A percentile compares a stretch with the other conserved stretches of the same genome.
Evolutionary conservation across 2,797 vertebrate species (phyloP).

Genomic region (Rhincodon typus): DNA sequence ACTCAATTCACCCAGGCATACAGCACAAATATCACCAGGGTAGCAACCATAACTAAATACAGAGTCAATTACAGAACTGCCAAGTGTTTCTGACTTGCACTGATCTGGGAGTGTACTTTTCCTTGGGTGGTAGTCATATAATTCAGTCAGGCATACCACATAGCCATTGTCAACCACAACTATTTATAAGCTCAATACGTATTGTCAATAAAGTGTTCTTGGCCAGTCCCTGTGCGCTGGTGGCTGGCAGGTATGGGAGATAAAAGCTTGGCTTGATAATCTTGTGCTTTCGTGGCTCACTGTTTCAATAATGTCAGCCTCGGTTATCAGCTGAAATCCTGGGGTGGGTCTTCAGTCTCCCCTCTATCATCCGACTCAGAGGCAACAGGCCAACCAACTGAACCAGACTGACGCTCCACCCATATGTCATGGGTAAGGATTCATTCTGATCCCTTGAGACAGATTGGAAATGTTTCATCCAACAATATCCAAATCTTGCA

Average conservation of each 20-base stretch:
- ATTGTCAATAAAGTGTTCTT: neutral
- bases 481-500: neutral
- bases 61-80: neutral
- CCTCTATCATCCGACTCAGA: neutral
- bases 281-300: neutral
- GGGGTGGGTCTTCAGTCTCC: neutral
- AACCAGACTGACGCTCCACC: neutral
- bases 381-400: neutral
- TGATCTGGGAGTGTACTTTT: neutral
- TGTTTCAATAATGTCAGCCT: neutral
- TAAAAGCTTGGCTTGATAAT: neutral
- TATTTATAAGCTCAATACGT: neutral
- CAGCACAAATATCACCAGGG: conserved; percentile 6
- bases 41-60: neutral
- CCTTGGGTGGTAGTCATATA: neutral
- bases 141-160: neutral
- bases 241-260: neutral
- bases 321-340: neutral
- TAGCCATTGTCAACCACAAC: neutral
- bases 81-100: neutral
- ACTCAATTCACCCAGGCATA: neutral
- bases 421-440: neutral
- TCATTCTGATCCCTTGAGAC: neutral
- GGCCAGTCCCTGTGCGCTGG: neutral
- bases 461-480: neutral